Evolutionary conservation across 2,888 invertebrate species (phyloP).

Genomic region (Rhogogaster chlorosoma): DNA sequence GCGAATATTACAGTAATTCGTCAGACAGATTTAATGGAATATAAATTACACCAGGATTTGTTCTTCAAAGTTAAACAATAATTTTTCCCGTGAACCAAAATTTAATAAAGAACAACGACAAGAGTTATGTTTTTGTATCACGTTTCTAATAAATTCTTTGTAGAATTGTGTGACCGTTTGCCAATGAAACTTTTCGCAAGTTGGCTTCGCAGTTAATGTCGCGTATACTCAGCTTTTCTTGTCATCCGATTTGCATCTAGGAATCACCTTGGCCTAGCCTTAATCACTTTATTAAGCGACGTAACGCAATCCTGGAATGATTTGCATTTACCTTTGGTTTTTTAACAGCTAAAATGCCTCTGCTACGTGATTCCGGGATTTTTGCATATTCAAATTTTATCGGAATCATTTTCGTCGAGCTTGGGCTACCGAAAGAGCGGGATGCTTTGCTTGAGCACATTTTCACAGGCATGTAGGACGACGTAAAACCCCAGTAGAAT

Average conservation of each 20-base stretch:
- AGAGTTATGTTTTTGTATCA: neutral
- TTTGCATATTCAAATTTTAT: slow-evolving; percentile 45
- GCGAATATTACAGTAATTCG: no score
- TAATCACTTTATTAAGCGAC: slow-evolving; percentile 30
- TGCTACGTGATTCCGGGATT: slow-evolving; percentile 34
- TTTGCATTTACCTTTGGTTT: slow-evolving; percentile 31
- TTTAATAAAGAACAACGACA: neutral
- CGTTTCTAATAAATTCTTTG: neutral
- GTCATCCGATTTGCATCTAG: slow-evolving; percentile 25
- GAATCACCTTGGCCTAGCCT: slow-evolving; percentile 37
- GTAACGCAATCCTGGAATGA: slow-evolving; percentile 7
- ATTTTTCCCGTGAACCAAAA: neutral
- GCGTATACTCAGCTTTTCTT: slow-evolving; percentile 3
- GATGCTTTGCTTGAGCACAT: neutral
- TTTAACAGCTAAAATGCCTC: slow-evolving; percentile 36
- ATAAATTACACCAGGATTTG: neutral
- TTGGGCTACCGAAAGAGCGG: neutral
- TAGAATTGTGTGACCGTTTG: neutral
- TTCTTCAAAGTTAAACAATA: neutral
- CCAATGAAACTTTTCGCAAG: neutral
- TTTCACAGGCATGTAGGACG: slow-evolving; percentile 15
- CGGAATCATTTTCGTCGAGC: slow-evolving; percentile 26
- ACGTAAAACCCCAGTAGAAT: neutral
- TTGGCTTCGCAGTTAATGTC: neutral
- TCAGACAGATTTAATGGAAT: neutral